These are phyloP conservation scores for Chloroclysta siterata DNA, from an alignment of 2,888 invertebrate genomes.

Conservation along the genomic window DNA sequence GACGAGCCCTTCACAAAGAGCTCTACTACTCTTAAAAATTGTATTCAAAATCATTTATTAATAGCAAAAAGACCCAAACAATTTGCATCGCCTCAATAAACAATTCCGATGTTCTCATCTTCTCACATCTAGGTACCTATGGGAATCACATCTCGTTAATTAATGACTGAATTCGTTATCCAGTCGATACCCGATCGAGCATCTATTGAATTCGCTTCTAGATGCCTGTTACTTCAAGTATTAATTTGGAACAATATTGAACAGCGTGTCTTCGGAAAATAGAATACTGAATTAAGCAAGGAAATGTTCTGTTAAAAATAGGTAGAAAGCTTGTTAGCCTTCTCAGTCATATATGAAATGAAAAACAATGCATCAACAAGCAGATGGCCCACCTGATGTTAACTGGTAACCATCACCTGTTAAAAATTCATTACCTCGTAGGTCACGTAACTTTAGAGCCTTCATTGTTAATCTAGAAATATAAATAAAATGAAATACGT, in stretches of 20 bases:
- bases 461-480: too few relatives aligned
- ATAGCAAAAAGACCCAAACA: slow-evolving; percentile 9
- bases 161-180: slow-evolving; percentile 38
- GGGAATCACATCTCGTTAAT: slow-evolving; percentile 36
- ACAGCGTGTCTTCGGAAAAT: neutral
- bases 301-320: neutral
- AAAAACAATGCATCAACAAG: too few relatives aligned
- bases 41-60: too few relatives aligned
- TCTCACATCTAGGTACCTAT: slow-evolving; percentile 32
- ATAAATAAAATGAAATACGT: too few relatives aligned
- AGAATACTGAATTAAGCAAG: neutral
- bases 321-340: too few relatives aligned
- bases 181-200: slow-evolving; percentile 28
- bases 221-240: slow-evolving; percentile 13
- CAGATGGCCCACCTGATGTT: too few relatives aligned
- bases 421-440: too few relatives aligned
- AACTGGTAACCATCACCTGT: too few relatives aligned
- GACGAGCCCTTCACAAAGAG: too few relatives aligned
- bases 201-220: slow-evolving; percentile 25
- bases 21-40: too few relatives aligned
- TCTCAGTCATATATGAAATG: too few relatives aligned
- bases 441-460: too few relatives aligned
- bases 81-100: slow-evolving; percentile 36
- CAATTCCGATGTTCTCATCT: slow-evolving; percentile 28
- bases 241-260: slow-evolving; percentile 5